Evolutionary conservation across 1,140 invertebrate species (phyloP), one percentile per base, ranked within the genome.

Genomic region (Orius insidiosus): DNA sequence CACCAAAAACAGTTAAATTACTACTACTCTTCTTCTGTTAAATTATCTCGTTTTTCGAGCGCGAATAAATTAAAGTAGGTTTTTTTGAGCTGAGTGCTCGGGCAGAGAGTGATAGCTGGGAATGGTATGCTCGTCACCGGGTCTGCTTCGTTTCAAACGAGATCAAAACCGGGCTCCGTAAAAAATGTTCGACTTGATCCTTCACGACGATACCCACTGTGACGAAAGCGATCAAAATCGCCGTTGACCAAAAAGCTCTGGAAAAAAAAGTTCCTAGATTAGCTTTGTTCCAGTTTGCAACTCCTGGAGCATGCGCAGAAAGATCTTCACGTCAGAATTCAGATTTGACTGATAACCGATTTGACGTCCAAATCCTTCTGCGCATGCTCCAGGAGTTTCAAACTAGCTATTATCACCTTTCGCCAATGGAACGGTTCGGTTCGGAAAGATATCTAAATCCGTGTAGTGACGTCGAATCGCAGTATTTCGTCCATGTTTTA

Each of bases 61-160:
- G 7, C 11, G n/a, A 18, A 32, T 10, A 32, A 32, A 44, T 44
- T 33, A 18, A 32, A 44, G 11, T 24, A 14, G n/a, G 42, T 24
- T 9, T 24, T 30, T 2, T 24, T 8, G 11, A 44, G 19, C 32
- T 45, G 43, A 18, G 15, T 40, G 6, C 31, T 31, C n/a, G 47
- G 36, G 39, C 51, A 52, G 43, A 52, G 33, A 11, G 51, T 46
- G 10, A 52, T 18, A 24, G 51, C 51, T 1, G 51, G 51, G 24
- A 49, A 46, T 1, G 51, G 51, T 15, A 49, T 49, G 34, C 19
- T 18, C 15, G 30, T 16, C 8, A 48, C 44, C 10, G 37, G 41
- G 36, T 52, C 11, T 38, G 42, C 7, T 38, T 33, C 11, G 51
- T 33, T 39, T 52, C 47, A 7, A 52, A 42, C 2, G 51, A 32